A percentile compares a stretch with the other conserved stretches of the same genome.
These are phyloP conservation scores for Helicoverpa armigera DNA, from an alignment of 1,140 invertebrate genomes.

Conservation along the genomic window DNA sequence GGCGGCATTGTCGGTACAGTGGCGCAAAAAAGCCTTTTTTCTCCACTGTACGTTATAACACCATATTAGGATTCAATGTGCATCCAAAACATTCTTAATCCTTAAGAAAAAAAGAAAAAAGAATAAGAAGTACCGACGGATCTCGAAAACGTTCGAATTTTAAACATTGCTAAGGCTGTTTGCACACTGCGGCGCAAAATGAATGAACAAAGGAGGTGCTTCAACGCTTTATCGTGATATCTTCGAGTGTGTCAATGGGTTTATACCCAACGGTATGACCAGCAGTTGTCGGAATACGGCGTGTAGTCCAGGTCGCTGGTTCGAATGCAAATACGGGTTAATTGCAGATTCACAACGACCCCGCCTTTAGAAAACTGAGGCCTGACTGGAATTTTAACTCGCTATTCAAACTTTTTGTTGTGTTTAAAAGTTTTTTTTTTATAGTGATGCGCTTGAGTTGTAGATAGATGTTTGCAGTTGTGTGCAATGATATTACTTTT, in stretches of 20 bases:
- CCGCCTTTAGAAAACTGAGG: constrained; percentile 66
- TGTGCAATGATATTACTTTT: neutral
- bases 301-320: constrained; percentile 56
- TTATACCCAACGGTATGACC: constrained; percentile 1
- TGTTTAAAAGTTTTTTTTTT: neutral
- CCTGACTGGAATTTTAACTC: constrained; percentile 64
- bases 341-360: constrained; percentile 70
- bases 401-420: constrained; percentile 25
- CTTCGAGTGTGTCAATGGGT: neutral
- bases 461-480: neutral
- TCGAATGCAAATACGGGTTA: constrained; percentile 72
- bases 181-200: neutral
- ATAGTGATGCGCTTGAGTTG: neutral
- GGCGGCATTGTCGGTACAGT: neutral
- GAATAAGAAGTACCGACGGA: neutral
- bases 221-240: neutral
- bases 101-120: constrained; percentile 6
- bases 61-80: constrained; percentile 21
- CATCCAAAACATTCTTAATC: constrained; percentile 12
- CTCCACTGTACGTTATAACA: constrained; percentile 1
- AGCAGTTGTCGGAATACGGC: neutral
- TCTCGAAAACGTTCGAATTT: constrained; percentile 9
- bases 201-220: neutral
- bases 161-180: constrained; percentile 4
- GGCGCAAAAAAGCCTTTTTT: constrained; percentile 5